These are phyloP conservation scores for Phaenicophaeus curvirostris DNA, from an alignment of 2,797 vertebrate species.

Conservation along the genomic window DNA sequence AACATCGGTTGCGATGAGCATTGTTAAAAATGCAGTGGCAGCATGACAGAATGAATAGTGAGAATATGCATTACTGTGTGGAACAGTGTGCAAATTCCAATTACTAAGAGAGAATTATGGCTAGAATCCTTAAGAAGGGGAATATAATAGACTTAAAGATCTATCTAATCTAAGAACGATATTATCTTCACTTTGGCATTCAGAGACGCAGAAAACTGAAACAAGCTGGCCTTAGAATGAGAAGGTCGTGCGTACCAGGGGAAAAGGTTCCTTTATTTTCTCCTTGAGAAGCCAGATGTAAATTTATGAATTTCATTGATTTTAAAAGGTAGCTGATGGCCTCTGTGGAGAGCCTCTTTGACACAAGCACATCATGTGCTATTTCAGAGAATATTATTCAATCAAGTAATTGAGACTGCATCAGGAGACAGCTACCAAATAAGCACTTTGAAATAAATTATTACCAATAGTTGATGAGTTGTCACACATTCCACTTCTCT, in stretches of 20 bases:
- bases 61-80: slow-evolving; percentile 13
- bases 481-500: neutral
- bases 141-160: slow-evolving; percentile 45
- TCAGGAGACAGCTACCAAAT: slow-evolving; percentile 37
- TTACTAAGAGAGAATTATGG: slow-evolving; percentile 33
- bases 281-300: slow-evolving; percentile 56
- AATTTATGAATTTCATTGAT: slow-evolving; percentile 65
- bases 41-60: slow-evolving; percentile 21
- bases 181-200: slow-evolving; percentile 19
- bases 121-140: neutral
- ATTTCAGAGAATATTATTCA: slow-evolving; percentile 69
- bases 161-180: slow-evolving; percentile 33
- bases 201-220: slow-evolving; percentile 44
- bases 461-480: slow-evolving; percentile 40
- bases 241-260: slow-evolving; percentile 9
- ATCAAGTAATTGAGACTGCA: slow-evolving; percentile 60
- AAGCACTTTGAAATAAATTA: slow-evolving; percentile 48
- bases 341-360: slow-evolving; percentile 55
- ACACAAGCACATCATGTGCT: slow-evolving; percentile 58
- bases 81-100: slow-evolving; percentile 19
- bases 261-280: slow-evolving; percentile 47
- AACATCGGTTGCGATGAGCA: slow-evolving; percentile 22
- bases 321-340: slow-evolving; percentile 57
- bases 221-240: slow-evolving; percentile 41
- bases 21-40: slow-evolving; percentile 51